Evolutionary conservation across 2,888 invertebrate species (phyloP).

Genomic region (Desoria tigrina): DNA sequence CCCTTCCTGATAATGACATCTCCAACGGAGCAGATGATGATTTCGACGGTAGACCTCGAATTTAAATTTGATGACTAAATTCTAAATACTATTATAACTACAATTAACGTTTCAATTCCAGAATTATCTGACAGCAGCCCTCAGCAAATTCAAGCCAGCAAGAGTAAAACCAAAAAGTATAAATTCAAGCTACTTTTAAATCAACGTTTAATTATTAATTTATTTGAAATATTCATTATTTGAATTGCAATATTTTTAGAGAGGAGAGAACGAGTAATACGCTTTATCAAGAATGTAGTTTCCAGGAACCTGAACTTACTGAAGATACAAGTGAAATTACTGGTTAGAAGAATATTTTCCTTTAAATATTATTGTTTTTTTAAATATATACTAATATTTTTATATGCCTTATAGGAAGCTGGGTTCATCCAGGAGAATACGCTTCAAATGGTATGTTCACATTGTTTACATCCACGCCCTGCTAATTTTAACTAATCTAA

Average conservation of each 20-base stretch:
- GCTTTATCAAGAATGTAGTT: constrained; percentile 88
- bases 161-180: constrained; percentile 52
- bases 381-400: constrained; percentile 40
- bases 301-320: constrained; percentile 82
- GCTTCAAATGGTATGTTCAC: constrained; percentile 87
- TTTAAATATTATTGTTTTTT: neutral
- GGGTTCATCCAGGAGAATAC: constrained; percentile 98
- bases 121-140: constrained; percentile 19
- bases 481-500: too few relatives aligned
- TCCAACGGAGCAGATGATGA: constrained; percentile 34
- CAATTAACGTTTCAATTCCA: constrained; percentile 1
- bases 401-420: constrained; percentile 68
- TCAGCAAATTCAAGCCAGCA: constrained; percentile 31
- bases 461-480: neutral
- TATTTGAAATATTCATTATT: neutral
- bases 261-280: constrained; percentile 88
- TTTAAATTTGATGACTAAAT: too few relatives aligned
- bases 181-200: too few relatives aligned
- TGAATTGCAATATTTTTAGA: constrained; percentile 57
- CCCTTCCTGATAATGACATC: constrained; percentile 21
- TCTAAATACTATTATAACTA: too few relatives aligned
- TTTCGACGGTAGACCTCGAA: constrained; percentile 12
- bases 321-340: constrained; percentile 85
- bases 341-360: constrained; percentile 63
- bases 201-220: too few relatives aligned